A percentile compares a stretch with the other conserved stretches of the same genome.
Conservation (phyloP, 2,113 vertebrate genomes). For the Chloropsis cyanopogon region DNA sequence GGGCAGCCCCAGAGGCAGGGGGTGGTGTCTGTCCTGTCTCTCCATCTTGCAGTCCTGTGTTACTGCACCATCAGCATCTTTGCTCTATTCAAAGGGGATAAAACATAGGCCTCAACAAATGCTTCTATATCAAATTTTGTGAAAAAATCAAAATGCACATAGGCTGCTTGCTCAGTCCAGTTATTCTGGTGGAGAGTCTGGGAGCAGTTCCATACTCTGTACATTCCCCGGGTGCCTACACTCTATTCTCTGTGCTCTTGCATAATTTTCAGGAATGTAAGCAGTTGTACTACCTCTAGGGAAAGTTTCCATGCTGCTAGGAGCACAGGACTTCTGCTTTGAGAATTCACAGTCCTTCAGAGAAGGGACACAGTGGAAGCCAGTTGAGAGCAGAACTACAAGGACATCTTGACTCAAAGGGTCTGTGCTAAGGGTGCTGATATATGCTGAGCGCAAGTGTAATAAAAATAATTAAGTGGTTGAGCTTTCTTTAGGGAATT, state of each 20-base stretch:
- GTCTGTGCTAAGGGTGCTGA: not conserved
- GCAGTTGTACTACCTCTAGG: not conserved
- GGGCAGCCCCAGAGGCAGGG: not conserved
- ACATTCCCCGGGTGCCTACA: not conserved
- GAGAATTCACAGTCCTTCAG: not conserved
- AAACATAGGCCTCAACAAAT: not conserved
- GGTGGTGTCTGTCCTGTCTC: not conserved
- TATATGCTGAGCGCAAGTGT: not conserved
- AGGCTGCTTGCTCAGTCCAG: not conserved
- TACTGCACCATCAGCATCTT: fast-evolving
- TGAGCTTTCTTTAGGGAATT: not conserved
- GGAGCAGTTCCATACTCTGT: not conserved
- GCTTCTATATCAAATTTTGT: not conserved
- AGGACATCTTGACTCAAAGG: not conserved
- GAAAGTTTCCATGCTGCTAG: not conserved
- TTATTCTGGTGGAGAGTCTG: not conserved
- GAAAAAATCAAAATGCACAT: not conserved
- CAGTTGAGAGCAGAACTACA: not conserved
- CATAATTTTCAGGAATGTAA: not conserved
- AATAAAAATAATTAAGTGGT: not conserved
- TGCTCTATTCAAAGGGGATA: not conserved
- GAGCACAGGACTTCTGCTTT: not conserved
- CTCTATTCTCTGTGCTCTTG: not conserved
- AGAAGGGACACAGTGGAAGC: not conserved
- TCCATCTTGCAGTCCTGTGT: not conserved